These are phyloP conservation scores for Bradypodion ventrale DNA, from an alignment of 2,797 vertebrate genomes.

Conservation along the genomic window DNA sequence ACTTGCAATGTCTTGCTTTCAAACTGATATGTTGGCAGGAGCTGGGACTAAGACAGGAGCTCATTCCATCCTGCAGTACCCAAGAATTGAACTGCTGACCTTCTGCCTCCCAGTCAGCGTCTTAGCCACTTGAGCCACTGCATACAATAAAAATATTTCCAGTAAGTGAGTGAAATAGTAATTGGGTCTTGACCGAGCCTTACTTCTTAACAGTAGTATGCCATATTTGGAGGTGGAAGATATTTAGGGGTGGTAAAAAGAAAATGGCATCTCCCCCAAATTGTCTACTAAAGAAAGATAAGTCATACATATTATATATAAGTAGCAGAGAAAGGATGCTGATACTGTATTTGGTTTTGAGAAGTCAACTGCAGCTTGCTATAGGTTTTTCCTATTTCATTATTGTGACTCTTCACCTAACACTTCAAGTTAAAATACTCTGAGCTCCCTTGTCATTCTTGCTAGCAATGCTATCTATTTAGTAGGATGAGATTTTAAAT, in stretches of 20 bases:
- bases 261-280: background rate
- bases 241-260: background rate
- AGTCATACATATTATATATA: slow-evolving; percentile 52
- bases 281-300: slow-evolving; percentile 41
- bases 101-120: too few relatives aligned
- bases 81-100: too few relatives aligned
- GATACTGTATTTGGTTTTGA: slow-evolving; percentile 32
- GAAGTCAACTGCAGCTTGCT: background rate
- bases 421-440: background rate
- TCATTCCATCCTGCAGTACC: too few relatives aligned
- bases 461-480: background rate
- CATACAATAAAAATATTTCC: background rate
- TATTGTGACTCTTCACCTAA: background rate
- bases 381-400: slow-evolving; percentile 3
- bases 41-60: too few relatives aligned
- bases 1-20: too few relatives aligned
- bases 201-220: background rate
- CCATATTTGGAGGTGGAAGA: background rate
- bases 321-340: slow-evolving; percentile 23
- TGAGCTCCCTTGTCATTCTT: background rate
- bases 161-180: background rate
- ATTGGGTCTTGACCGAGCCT: background rate
- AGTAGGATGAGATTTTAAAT: background rate
- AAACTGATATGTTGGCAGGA: too few relatives aligned
- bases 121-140: too few relatives aligned